Base-by-base conservation (phyloP, 2,797 vertebrate genomes). In the Sphenopsis melanotis region DNA sequence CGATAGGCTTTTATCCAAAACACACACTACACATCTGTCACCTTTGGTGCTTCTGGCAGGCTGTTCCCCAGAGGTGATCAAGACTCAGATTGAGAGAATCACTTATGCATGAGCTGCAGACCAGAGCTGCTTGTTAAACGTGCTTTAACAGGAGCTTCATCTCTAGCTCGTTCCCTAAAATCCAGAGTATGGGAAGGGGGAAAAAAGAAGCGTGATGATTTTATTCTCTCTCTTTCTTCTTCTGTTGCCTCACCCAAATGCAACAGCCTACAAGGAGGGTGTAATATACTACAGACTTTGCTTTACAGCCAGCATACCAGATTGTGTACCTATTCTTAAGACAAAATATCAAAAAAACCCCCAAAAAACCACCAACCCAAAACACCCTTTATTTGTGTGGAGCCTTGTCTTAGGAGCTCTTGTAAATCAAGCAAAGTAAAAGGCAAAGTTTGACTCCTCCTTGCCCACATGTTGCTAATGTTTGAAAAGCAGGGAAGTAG, bases 41-140 rank as follows among this genome's bases (percentile, higher is more conserved):
- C 72, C 83, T 95, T 69, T 90, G 79, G 53, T 79, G 56, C 57
- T 81, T 56, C 61, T 91, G 84, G 56, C 90, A 90, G 37, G 29
- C 70, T 85, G 55, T 36, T 94, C 65, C 71, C 70, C 79, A 74
- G 90, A 80, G 52, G 52, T 52, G 70, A 82, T 83, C 83, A 65
- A 44, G 57, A 63, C 79, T 95, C 37, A 75, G 30, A 90, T 68
- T 90, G 85, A 82, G 74, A 82, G 79, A 95, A 91, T 90, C 88
- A 49, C 63, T 94, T 82, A 64, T 1, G 7, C 41, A 37, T 78
- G 92, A 94, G 81, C 65, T 76, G 87, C 47, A 37, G 46, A 52
- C 56, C 37, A 24, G 86, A 75, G 60, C 2, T 4, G 1, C 52
- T 84, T 83, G 83, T 90, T 96, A 89, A 92, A 41, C 0, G 6